Conservation (phyloP, 2,113 vertebrate genomes). For the Apteryx mantelli region DNA sequence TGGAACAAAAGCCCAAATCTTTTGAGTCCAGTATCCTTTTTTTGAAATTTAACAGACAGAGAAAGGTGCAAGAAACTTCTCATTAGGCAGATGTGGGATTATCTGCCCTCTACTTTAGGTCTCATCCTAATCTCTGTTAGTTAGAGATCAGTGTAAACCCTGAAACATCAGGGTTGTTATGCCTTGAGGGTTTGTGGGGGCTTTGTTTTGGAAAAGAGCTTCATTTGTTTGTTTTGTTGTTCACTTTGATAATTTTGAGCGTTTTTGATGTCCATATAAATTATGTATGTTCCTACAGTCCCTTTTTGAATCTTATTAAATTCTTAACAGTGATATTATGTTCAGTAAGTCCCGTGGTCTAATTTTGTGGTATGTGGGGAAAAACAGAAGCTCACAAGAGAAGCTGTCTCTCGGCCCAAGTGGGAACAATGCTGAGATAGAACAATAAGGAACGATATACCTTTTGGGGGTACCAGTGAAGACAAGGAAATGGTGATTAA, state of each 20-base stretch:
- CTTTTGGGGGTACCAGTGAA: background rate
- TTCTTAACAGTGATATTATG: background rate
- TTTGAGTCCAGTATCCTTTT: background rate
- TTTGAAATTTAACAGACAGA: background rate
- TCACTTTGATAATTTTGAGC: constrained; percentile 9
- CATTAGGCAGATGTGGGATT: background rate
- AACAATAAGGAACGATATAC: background rate
- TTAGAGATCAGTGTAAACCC: constrained; percentile 23
- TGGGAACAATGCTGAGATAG: background rate
- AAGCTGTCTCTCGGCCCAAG: background rate
- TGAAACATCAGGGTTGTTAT: background rate
- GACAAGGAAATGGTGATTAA: background rate
- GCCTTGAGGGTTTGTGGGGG: background rate
- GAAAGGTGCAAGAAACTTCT: background rate
- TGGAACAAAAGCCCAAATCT: background rate
- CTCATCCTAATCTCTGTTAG: background rate
- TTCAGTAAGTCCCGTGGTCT: background rate
- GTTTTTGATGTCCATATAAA: background rate
- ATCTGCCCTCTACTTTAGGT: background rate
- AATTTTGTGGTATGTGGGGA: background rate
- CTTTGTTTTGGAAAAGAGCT: constrained; percentile 9
- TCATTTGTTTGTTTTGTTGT: constrained; percentile 18
- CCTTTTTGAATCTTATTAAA: background rate
- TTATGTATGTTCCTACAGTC: background rate
- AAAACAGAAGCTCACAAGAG: background rate